These are phyloP conservation scores for Psilanteris sp. DNA, from an alignment of 1,140 invertebrate genomes.

Conservation along the genomic window DNA sequence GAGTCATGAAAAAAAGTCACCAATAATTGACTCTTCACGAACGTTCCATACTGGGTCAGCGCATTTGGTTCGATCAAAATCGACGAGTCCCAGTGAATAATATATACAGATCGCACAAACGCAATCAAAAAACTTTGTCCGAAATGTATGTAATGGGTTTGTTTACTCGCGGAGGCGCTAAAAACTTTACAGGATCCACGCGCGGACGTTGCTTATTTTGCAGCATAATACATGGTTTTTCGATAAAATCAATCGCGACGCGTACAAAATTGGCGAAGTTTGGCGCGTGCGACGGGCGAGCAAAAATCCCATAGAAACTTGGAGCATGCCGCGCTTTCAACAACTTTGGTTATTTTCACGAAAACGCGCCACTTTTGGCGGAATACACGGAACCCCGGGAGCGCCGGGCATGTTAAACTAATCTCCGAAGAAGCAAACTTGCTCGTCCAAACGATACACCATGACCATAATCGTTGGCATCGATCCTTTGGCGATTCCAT, in stretches of 20 bases:
- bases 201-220: too few species aligned
- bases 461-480: conserved; percentile 41
- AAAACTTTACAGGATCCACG: conserved; percentile 26
- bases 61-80: too few species aligned
- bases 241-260: conserved; percentile 46
- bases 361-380: conserved; percentile 26
- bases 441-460: conserved; percentile 29
- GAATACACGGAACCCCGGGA: too few species aligned
- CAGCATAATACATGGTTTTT: conserved; percentile 36
- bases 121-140: conserved; percentile 8
- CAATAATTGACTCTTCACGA: too few species aligned
- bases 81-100: too few species aligned
- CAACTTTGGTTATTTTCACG: conserved; percentile 26
- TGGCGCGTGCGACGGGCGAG: conserved; percentile 17
- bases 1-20: too few species aligned
- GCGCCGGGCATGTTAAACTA: conserved; percentile 21
- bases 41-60: too few species aligned
- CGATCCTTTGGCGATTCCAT: conserved; percentile 28
- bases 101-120: not conserved
- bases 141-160: conserved; percentile 37
- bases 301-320: conserved; percentile 31
- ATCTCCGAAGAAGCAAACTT: conserved; percentile 17
- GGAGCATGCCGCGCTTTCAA: conserved; percentile 19
- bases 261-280: conserved; percentile 43
- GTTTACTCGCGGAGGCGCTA: conserved; percentile 25